Conservation (phyloP, 2,797 vertebrate species). For the Microcaecilia unicolor region DNA sequence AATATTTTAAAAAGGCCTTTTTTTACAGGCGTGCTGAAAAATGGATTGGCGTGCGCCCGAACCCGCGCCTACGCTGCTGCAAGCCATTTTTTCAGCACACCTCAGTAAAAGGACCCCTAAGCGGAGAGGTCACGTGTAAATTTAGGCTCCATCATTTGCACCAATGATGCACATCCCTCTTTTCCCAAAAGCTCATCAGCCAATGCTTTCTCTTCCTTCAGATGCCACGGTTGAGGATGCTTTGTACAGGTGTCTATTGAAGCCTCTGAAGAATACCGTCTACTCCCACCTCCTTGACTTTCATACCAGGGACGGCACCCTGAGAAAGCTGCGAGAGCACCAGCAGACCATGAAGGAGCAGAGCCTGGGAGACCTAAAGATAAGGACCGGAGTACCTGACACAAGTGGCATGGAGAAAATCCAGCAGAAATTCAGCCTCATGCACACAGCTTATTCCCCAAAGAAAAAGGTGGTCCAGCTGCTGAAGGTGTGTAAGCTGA, state of each 20-base stretch:
- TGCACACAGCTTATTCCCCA: conserved; percentile 72
- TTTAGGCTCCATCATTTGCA: no score
- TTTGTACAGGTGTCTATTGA: conserved; percentile 70
- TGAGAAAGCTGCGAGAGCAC: conserved; percentile 50
- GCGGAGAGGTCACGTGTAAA: no score
- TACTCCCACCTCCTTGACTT: conserved; percentile 53
- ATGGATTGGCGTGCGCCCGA: no score
- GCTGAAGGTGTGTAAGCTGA: conserved; percentile 73
- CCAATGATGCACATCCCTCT: no score
- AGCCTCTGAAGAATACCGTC: conserved; percentile 54
- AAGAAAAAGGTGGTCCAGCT: conserved; percentile 71
- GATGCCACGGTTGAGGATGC: conserved; percentile 63
- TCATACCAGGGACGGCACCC: conserved; percentile 36
- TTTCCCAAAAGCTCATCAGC: no score
- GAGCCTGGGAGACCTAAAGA: conserved; percentile 46
- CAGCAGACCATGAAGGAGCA: conserved; percentile 43
- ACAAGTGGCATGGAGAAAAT: conserved; percentile 55
- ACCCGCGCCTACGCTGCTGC: no score
- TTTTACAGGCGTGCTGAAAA: no score
- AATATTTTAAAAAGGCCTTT: no score
- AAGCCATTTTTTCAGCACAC: no score
- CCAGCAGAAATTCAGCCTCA: conserved; percentile 52
- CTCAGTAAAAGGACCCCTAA: no score
- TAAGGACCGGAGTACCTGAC: conserved; percentile 54
- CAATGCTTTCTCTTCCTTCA: conserved; percentile 30